Evolutionary conservation across 2,888 invertebrate species (phyloP).

Genomic region (Scaeva pyrastri): DNA sequence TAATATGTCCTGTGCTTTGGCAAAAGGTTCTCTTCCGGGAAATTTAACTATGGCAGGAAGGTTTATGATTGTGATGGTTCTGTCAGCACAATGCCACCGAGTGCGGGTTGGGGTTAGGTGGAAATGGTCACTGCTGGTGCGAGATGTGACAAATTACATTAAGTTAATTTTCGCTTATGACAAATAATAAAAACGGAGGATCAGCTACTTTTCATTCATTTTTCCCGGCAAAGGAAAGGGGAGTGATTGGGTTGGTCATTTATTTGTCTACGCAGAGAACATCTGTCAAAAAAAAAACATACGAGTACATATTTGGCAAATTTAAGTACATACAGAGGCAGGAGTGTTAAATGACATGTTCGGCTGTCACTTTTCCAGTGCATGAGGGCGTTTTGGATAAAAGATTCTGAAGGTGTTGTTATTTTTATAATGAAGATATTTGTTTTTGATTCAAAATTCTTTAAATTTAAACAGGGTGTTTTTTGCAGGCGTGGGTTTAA

Average conservation of each 20-base stretch:
- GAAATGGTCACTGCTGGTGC: slow-evolving; percentile 11
- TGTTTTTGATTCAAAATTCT: no score
- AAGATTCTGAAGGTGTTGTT: slow-evolving; percentile 40
- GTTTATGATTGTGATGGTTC: background rate
- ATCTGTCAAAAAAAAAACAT: slow-evolving; percentile 48
- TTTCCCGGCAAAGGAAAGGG: no score
- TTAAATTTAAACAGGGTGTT: no score
- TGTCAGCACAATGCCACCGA: background rate
- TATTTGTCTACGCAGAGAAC: slow-evolving; percentile 59
- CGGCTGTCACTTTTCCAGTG: slow-evolving; percentile 1
- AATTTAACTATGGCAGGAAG: slow-evolving; percentile 44
- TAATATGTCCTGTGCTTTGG: background rate
- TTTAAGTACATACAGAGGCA: no score
- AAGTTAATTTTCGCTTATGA: slow-evolving; percentile 75
- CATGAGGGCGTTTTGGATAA: background rate
- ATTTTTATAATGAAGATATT: no score
- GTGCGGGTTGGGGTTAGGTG: slow-evolving; percentile 23
- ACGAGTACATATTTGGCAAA: no score
- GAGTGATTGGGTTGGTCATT: slow-evolving; percentile 69
- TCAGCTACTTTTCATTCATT: background rate
- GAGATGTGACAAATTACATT: slow-evolving; percentile 74
- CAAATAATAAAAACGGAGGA: slow-evolving; percentile 66
- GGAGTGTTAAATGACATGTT: slow-evolving; percentile 4
- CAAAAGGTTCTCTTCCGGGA: slow-evolving; percentile 63
- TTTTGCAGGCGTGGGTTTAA: no score